Percentiles rank a stretch among this genome's conserved stretches.
Conservation (phyloP, 2,797 vertebrate genomes). For the Microctenopoma lineatum region DNA sequence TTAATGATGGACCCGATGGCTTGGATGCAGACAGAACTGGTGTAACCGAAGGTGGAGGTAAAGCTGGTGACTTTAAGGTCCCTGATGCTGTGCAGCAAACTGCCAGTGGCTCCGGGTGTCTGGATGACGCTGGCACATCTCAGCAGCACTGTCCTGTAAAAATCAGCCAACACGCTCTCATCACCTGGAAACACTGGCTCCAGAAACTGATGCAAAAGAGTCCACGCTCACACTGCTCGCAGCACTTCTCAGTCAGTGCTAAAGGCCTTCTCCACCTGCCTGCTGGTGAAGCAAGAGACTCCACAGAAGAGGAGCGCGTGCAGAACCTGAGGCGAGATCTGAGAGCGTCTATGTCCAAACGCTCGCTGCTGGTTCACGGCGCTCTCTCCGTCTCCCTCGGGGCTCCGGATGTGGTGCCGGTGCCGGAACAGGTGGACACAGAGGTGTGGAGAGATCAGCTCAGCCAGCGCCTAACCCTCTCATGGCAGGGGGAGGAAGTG, state of each 20-base stretch:
- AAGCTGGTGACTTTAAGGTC: background rate
- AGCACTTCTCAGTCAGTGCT: constrained; percentile 6
- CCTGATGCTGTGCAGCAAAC: accelerated
- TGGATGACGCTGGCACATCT: background rate
- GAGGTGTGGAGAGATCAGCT: constrained; percentile 65
- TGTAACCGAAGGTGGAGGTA: background rate
- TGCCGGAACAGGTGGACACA: constrained; percentile 34
- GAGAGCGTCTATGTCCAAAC: constrained; percentile 55
- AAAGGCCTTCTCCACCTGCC: accelerated
- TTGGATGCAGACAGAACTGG: background rate
- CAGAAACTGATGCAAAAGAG: constrained; percentile 50
- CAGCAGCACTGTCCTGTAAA: background rate
- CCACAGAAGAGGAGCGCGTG: background rate
- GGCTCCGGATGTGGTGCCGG: background rate
- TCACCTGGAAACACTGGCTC: constrained; percentile 79
- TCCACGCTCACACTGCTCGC: accelerated
- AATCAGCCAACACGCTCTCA: constrained; percentile 29
- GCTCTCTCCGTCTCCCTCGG: constrained; percentile 18
- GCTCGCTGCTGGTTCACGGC: constrained; percentile 55
- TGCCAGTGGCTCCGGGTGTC: background rate
- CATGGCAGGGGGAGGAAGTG: constrained; percentile 78
- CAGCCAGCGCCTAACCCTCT: constrained; percentile 78
- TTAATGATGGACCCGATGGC: constrained; percentile 23
- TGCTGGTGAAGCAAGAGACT: accelerated
- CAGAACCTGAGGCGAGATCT: constrained; percentile 66